Evolutionary conservation across 2,888 invertebrate genomes (phyloP).

Genomic region (Alsophila aescularia): DNA sequence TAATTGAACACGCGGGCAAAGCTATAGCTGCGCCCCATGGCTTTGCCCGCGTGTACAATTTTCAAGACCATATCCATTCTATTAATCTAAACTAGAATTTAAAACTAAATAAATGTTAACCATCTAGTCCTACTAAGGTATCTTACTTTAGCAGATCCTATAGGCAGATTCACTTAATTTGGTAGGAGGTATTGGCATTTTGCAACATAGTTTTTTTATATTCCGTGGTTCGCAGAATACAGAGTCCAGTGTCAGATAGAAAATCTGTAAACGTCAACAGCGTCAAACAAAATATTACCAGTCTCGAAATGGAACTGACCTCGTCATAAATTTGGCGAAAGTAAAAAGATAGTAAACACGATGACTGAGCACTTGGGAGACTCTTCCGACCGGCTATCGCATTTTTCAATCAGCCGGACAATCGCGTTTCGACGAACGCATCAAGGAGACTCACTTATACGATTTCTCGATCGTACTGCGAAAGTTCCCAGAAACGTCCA

Average conservation of each 20-base stretch:
- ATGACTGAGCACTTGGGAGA: constrained; percentile 37
- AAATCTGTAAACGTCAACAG: constrained; percentile 14
- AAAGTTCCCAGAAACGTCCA: constrained; percentile 43
- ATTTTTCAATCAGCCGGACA: constrained; percentile 35
- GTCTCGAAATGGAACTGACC: constrained; percentile 36
- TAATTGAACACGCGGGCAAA: no score
- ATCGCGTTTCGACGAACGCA: constrained; percentile 33
- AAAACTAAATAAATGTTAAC: no score
- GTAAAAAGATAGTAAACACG: constrained; percentile 48
- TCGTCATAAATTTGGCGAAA: constrained; percentile 40
- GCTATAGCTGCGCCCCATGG: no score
- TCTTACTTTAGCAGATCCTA: no score
- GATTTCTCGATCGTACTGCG: constrained; percentile 45
- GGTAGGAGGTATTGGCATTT: neutral
- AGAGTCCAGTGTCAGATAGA: neutral
- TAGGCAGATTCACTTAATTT: neutral
- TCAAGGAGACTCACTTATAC: constrained; percentile 37
- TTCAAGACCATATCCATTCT: no score
- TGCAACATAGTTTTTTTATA: no score
- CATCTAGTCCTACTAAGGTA: no score
- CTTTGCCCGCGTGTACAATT: no score
- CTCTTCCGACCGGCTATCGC: constrained; percentile 38
- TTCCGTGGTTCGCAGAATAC: no score
- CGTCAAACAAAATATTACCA: constrained; percentile 17
- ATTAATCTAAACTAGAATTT: no score